Percentiles rank a stretch among this genome's conserved stretches.
Conservation (phyloP, 2,797 vertebrate species). For the Intellagama lesueurii region DNA sequence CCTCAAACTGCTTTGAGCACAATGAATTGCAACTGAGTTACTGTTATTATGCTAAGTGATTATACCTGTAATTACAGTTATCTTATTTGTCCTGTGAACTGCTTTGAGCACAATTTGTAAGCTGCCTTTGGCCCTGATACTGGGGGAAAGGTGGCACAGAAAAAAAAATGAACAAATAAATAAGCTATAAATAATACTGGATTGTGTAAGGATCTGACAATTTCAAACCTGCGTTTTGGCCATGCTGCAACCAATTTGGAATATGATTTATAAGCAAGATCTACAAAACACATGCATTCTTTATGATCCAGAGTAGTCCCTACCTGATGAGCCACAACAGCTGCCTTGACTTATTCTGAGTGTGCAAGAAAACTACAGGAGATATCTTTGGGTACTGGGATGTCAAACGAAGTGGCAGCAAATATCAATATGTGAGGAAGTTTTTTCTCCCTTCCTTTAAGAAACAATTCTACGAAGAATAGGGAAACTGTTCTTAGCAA, state of each 20-base stretch:
- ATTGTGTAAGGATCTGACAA: neutral
- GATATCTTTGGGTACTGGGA: neutral
- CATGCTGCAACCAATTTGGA: neutral
- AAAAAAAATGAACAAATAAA: too few species aligned
- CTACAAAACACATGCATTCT: neutral
- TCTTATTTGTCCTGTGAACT: neutral
- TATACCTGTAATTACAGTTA: neutral
- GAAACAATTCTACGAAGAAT: slow-evolving; percentile 24
- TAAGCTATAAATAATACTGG: neutral
- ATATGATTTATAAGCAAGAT: neutral
- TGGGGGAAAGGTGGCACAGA: too few species aligned
- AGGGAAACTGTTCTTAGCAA: slow-evolving; percentile 26
- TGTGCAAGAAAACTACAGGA: slow-evolving; percentile 15
- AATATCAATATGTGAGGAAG: neutral
- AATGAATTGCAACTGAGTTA: neutral
- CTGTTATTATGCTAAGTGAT: neutral
- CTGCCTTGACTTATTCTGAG: neutral
- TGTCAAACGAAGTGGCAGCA: slow-evolving; percentile 43
- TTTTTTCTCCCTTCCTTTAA: slow-evolving; percentile 32
- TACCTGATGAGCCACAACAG: neutral
- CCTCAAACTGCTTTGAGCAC: too few species aligned
- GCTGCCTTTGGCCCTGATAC: too few species aligned
- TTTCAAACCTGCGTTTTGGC: neutral
- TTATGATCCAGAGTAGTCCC: neutral
- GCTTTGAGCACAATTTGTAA: neutral